Conservation (phyloP, 2,888 invertebrate species). For the Hemistola chrysoprasaria region DNA sequence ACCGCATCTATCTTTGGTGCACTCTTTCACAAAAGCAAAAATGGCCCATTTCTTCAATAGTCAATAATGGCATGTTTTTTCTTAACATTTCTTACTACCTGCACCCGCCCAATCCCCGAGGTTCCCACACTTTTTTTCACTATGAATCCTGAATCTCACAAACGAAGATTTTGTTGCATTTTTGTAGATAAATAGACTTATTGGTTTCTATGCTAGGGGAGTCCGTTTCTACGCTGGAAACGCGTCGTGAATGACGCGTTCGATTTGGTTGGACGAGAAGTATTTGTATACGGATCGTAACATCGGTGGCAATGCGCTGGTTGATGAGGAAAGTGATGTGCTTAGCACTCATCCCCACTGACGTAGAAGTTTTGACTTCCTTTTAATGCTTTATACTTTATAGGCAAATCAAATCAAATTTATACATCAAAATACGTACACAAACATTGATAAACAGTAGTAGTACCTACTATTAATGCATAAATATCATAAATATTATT, state of each 20-base stretch:
- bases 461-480: too few relatives aligned
- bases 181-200: slow-evolving; percentile 36
- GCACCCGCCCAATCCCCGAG: slow-evolving; percentile 1
- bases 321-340: slow-evolving; percentile 68
- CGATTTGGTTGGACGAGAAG: slow-evolving; percentile 58
- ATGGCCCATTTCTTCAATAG: too few relatives aligned
- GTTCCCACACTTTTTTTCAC: slow-evolving; percentile 43
- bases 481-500: too few relatives aligned
- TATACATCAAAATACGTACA: too few relatives aligned
- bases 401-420: too few relatives aligned
- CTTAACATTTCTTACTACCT: slow-evolving; percentile 5
- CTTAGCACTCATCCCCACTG: slow-evolving; percentile 66
- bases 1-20: too few relatives aligned
- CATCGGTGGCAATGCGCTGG: slow-evolving; percentile 49
- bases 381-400: too few relatives aligned
- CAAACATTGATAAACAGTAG: too few relatives aligned
- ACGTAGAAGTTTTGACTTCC: slow-evolving; percentile 73
- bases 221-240: slow-evolving; percentile 75
- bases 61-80: too few relatives aligned
- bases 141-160: slow-evolving; percentile 57
- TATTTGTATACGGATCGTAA: slow-evolving; percentile 59
- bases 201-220: slow-evolving; percentile 29
- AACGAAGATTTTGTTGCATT: slow-evolving; percentile 41
- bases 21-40: too few relatives aligned
- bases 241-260: slow-evolving; percentile 43